These are phyloP conservation scores for Pogoniulus pusillus DNA, from an alignment of 2,797 vertebrate genomes.

Conservation along the genomic window DNA sequence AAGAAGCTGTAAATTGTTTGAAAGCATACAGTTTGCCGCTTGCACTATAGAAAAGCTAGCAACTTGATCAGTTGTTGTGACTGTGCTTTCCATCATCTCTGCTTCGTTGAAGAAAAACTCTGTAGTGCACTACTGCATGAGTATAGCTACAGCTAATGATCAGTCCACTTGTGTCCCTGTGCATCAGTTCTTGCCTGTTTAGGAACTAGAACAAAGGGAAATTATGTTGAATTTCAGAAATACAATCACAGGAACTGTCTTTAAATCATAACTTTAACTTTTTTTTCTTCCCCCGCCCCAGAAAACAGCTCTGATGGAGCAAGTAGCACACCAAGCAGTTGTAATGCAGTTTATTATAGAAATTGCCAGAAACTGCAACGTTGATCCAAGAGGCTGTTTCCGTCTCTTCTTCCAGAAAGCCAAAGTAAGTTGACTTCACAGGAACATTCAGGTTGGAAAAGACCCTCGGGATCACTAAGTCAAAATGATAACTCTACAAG, in stretches of 20 bases:
- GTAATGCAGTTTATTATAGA: slow-evolving; percentile 99
- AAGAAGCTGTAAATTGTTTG: slow-evolving; percentile 6
- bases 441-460: no score
- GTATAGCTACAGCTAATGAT: background rate
- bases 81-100: background rate
- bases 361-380: slow-evolving; percentile 90
- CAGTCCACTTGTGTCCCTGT: background rate
- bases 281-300: slow-evolving; percentile 71
- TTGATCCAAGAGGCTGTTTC: slow-evolving; percentile 95
- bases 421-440: slow-evolving; percentile 84
- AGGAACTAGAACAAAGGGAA: background rate
- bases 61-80: background rate
- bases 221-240: background rate
- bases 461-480: no score
- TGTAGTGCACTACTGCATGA: background rate
- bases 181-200: background rate
- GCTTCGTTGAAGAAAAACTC: background rate
- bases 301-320: slow-evolving; percentile 97
- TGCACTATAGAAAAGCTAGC: background rate
- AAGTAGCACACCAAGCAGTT: slow-evolving; percentile 96
- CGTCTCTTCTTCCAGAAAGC: slow-evolving; percentile 97
- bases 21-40: background rate
- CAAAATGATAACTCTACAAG: no score
- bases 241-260: background rate
- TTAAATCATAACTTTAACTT: background rate